phyloP scores from a whole-genome alignment of 2,797 vertebrate species.

The Brachyalestes nurse region DNA sequence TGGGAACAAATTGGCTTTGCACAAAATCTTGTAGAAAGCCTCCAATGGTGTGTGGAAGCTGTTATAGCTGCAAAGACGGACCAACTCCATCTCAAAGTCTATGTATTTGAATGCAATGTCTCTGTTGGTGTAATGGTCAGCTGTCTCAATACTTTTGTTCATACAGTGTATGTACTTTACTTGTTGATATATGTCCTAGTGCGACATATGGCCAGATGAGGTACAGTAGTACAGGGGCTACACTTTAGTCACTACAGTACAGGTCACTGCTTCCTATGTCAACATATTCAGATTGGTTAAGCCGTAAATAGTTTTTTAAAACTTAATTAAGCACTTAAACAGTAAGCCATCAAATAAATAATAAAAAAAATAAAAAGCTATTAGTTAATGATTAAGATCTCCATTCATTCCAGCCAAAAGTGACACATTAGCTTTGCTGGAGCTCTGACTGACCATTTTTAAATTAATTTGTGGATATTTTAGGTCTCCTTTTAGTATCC shows the following conservation, averaged over 20 bases:
- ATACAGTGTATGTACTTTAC: no score
- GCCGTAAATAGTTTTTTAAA: not conserved
- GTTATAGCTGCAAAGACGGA: no score
- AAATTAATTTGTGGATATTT: not conserved
- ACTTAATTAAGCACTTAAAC: not conserved
- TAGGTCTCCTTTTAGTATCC: not conserved
- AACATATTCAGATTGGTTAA: constrained; percentile 59
- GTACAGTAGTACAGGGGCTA: not conserved
- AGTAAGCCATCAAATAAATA: not conserved
- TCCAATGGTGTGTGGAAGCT: no score
- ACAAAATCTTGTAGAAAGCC: no score
- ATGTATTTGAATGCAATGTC: no score
- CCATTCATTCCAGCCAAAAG: not conserved
- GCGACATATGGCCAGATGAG: not conserved
- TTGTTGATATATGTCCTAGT: no score
- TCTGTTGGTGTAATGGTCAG: no score
- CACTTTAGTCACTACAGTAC: not conserved
- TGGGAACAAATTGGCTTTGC: no score
- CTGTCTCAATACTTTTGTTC: no score
- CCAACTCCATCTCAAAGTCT: no score
- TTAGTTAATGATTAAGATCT: not conserved
- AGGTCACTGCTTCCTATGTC: constrained; percentile 2
- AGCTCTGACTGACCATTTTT: not conserved
- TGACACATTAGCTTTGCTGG: not conserved
- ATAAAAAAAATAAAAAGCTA: not conserved